phyloP scores from a whole-genome alignment of 2,888 invertebrate species.

The Euplagia quadripunctaria region DNA sequence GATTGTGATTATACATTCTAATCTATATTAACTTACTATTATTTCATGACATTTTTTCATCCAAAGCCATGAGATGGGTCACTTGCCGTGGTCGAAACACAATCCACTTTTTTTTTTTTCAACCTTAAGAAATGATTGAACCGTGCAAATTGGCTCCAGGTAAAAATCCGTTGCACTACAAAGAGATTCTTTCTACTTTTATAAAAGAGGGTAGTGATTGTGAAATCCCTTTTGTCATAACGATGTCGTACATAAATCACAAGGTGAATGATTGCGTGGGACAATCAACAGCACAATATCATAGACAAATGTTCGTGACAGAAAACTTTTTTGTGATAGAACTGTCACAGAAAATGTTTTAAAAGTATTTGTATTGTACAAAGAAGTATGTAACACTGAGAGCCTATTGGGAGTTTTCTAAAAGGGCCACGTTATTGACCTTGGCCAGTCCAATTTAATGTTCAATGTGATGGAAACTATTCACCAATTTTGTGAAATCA shows the following conservation, averaged over 20 bases:
- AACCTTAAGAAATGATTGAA: constrained; percentile 37
- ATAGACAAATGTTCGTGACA: constrained; percentile 43
- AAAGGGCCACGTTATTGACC: neutral
- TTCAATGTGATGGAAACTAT: neutral
- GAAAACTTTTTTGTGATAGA: constrained; percentile 31
- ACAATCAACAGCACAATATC: constrained; percentile 26
- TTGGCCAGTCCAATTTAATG: neutral
- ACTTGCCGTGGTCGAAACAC: neutral
- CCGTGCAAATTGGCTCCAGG: constrained; percentile 49
- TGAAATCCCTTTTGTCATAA: constrained; percentile 38
- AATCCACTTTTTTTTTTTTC: constrained; percentile 9
- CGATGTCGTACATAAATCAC: constrained; percentile 40
- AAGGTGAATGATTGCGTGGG: constrained; percentile 38
- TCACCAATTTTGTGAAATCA: neutral
- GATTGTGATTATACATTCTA: neutral
- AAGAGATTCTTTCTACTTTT: constrained; percentile 39
- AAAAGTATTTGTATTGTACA: constrained; percentile 4
- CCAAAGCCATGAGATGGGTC: neutral
- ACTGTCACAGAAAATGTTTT: constrained; percentile 24
- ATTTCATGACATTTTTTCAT: neutral
- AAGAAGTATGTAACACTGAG: neutral
- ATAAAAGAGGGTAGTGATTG: constrained; percentile 37
- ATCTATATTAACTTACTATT: neutral
- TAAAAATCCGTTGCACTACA: constrained; percentile 45
- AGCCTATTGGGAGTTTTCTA: neutral